Percentiles rank a stretch among this genome's conserved stretches.
These are phyloP conservation scores for Cavia aperea DNA, from an alignment of 2,113 vertebrate genomes.

Conservation along the genomic window DNA sequence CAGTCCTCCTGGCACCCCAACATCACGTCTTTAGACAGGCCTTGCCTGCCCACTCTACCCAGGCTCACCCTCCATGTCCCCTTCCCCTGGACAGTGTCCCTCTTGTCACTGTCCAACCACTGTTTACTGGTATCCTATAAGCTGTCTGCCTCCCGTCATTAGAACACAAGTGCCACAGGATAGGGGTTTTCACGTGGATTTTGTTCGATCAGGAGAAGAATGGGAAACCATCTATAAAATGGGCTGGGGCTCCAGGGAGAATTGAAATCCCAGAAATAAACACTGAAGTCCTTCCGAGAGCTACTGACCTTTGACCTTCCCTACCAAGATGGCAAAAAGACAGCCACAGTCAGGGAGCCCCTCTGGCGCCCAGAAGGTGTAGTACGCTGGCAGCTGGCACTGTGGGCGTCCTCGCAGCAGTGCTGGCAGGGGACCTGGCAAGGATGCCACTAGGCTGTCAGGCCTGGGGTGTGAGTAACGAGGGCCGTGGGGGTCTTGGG, in stretches of 20 bases:
- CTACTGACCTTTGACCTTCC: background rate
- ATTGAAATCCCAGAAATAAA: background rate
- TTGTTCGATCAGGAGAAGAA: background rate
- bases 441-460: background rate
- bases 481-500: background rate
- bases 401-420: accelerated
- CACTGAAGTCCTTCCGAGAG: no score
- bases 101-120: background rate
- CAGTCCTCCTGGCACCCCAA: background rate
- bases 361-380: background rate
- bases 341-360: background rate
- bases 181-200: background rate
- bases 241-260: no score
- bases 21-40: background rate
- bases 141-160: background rate
- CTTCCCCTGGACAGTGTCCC: background rate
- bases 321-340: background rate
- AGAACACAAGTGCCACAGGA: background rate
- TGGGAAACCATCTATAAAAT: background rate
- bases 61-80: accelerated
- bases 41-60: background rate
- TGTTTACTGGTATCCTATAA: background rate
- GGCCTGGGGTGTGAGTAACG: background rate
- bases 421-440: background rate
- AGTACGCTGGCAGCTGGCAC: background rate